These are phyloP conservation scores for Porites divaricata DNA, from an alignment of 92 coral and sea anemone species.

Conservation along the genomic window DNA sequence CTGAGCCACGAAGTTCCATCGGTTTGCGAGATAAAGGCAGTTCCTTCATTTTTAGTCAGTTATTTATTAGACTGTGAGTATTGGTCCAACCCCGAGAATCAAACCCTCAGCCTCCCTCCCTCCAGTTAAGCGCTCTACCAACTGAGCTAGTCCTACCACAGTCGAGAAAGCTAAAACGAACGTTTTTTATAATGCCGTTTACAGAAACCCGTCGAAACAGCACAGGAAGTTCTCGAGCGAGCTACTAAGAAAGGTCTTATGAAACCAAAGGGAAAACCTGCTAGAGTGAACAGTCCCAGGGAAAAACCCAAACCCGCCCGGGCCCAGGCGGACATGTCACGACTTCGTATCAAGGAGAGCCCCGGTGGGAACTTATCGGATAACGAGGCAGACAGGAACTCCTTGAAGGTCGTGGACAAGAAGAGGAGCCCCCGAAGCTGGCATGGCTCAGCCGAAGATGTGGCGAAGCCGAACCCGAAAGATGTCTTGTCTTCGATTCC, in stretches of 20 bases:
- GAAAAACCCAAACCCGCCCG: slow-evolving; percentile 56
- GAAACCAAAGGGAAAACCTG: slow-evolving; percentile 82
- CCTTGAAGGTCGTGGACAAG: slow-evolving; percentile 25
- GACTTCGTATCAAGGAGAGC: slow-evolving; percentile 45
- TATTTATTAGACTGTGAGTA: too few species aligned
- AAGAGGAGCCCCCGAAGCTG: slow-evolving; percentile 55
- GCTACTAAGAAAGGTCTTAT: slow-evolving; percentile 97
- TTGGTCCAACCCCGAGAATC: too few species aligned
- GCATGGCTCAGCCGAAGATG: slow-evolving; percentile 71
- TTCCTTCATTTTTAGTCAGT: too few species aligned
- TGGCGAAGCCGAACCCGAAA: slow-evolving; percentile 31
- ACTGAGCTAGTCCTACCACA: too few species aligned
- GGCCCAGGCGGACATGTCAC: slow-evolving; percentile 50
- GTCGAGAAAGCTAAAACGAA: too few species aligned
- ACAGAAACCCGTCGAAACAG: slow-evolving; percentile 88
- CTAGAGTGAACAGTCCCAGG: slow-evolving; percentile 63
- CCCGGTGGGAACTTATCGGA: slow-evolving; percentile 70
- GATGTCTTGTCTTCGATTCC: slow-evolving; percentile 29
- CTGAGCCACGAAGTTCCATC: too few species aligned
- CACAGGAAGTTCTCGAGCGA: slow-evolving; percentile 93
- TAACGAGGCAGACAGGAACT: slow-evolving; percentile 63
- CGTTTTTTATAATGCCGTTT: background rate
- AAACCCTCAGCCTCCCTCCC: too few species aligned
- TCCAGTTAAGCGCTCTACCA: too few species aligned
- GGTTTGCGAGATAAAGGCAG: too few species aligned